Percentiles rank a stretch among this genome's conserved stretches.
Evolutionary conservation across 2,888 invertebrate genomes (phyloP).

Genomic region (Megalurothrips usitatus): DNA sequence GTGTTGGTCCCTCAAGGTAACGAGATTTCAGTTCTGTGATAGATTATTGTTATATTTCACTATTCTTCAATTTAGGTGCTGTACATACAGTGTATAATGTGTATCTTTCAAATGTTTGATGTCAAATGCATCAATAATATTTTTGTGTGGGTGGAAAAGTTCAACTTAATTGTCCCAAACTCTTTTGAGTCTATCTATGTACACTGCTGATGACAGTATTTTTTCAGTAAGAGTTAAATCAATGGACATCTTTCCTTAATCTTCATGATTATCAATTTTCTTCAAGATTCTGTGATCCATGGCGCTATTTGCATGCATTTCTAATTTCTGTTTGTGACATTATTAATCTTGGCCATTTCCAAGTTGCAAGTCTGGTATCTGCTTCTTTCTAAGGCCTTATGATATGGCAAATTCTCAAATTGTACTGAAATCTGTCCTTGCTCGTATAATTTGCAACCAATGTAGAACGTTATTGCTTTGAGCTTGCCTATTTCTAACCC

Average conservation of each 20-base stretch:
- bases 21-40: conserved; percentile 19
- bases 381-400: too few relatives aligned
- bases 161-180: background rate
- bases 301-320: too few relatives aligned
- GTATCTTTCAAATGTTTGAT: background rate
- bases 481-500: too few relatives aligned
- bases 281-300: too few relatives aligned
- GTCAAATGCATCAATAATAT: background rate
- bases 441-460: too few relatives aligned
- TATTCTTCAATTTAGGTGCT: background rate
- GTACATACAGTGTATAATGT: background rate
- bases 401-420: too few relatives aligned
- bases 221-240: background rate
- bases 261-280: too few relatives aligned
- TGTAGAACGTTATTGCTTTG: too few relatives aligned
- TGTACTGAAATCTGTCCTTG: too few relatives aligned
- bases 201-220: background rate
- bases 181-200: background rate
- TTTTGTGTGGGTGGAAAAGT: background rate
- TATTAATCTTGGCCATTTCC: too few relatives aligned
- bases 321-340: too few relatives aligned
- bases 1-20: background rate
- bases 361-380: too few relatives aligned
- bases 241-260: background rate
- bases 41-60: background rate